phyloP scores from a whole-genome alignment of 1,140 invertebrate species.

The Leptinotarsa undecemlineata region DNA sequence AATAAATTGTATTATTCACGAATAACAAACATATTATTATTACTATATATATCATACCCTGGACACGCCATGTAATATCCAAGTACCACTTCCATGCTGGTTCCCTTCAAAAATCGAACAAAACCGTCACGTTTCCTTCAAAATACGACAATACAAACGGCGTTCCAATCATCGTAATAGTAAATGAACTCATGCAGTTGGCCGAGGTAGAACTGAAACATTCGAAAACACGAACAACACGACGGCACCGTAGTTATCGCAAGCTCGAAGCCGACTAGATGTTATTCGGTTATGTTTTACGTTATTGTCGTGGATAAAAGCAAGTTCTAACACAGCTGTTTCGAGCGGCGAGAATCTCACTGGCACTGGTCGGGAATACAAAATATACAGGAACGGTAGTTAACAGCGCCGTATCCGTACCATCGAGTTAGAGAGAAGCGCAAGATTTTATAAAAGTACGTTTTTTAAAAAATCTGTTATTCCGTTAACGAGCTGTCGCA shows the following conservation, averaged over 20 bases:
- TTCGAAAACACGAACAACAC: neutral
- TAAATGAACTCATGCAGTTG: neutral
- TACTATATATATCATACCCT: slow-evolving; percentile 11
- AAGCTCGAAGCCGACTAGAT: neutral
- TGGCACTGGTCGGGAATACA: neutral
- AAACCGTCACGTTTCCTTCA: neutral
- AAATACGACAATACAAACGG: neutral
- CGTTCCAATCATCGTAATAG: slow-evolving; percentile 5
- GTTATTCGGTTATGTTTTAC: neutral
- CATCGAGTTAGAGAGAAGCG: too few species aligned
- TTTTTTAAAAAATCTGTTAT: too few species aligned
- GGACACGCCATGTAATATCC: slow-evolving; percentile 23
- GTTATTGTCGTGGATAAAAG: neutral
- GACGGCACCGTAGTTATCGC: neutral
- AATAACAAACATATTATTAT: too few species aligned
- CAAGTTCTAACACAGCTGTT: neutral
- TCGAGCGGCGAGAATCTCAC: neutral
- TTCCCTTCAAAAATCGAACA: neutral
- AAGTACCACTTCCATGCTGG: slow-evolving; percentile 19
- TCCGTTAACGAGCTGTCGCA: too few species aligned
- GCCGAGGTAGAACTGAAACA: slow-evolving; percentile 2
- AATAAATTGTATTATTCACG: too few species aligned
- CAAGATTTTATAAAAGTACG: too few species aligned
- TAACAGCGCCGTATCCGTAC: too few species aligned
- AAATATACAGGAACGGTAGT: slow-evolving; percentile 3